Base-by-base conservation (phyloP, 2,888 invertebrate species). In the Kryphioiulus occultus region DNA sequence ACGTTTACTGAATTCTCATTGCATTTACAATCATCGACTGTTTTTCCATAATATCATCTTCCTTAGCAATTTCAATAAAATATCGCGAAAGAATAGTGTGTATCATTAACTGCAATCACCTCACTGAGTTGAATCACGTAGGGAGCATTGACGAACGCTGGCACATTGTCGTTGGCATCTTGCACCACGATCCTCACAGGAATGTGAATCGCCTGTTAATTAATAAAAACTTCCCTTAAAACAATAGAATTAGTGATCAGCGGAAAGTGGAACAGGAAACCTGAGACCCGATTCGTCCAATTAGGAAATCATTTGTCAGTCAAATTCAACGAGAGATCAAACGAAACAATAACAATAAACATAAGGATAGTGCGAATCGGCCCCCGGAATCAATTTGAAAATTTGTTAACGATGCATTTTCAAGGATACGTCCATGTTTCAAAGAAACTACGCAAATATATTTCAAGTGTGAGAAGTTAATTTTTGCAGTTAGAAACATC, bases 101-200 rank as follows among this genome's bases (percentile, higher is more conserved):
- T n/a, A n/a, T 17, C 47, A 47, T 15, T 12, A 47, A 47, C 17
- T 17, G 47, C 47, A 47, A 22, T 22, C 32, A 88, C 88, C 88
- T 88, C 88, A 85, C 85, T 88, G 35, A 88, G 30, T 35, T 88
- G 88, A 44, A 88, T 53, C 7, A 85, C 78, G 78, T 88, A 88
- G 22, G 88, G 88, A 26, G 88, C 68, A 39, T 85, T 85, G 3
- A 88, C 39, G 68, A 88, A 88, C 22, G 19, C 59, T 59, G 88
- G 88, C n/a, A 47, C 32, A 39, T 88, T 88, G 86, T 88, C 88
- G 85, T 88, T 88, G 85, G 88, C 88, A 68, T 88, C 88, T 68
- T 88, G 85, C 5, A 88, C 88, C 17, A 88, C 85, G 53, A 88
- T 88, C 42, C 85, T 30, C 42, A 86, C 88, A 39, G 88, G 88